A percentile compares a stretch with the other conserved stretches of the same genome.
These are phyloP conservation scores for Telmatochromis sp. DNA, from an alignment of 2,113 vertebrate species.

Conservation along the genomic window DNA sequence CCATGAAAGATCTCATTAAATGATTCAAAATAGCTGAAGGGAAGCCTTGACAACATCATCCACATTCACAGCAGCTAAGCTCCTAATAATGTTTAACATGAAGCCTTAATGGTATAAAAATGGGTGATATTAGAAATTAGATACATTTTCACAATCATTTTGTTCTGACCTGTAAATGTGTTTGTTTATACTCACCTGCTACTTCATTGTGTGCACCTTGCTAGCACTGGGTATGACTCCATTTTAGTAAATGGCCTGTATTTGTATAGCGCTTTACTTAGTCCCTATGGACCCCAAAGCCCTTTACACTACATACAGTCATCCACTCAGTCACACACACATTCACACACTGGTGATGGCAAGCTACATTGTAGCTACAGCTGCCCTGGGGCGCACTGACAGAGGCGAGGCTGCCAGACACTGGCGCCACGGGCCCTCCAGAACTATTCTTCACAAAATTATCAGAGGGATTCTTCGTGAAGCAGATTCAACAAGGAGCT, in stretches of 20 bases:
- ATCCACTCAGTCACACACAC: neutral
- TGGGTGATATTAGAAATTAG: neutral
- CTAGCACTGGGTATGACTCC: neutral
- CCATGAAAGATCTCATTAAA: neutral
- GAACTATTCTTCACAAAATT: neutral
- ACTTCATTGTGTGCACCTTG: neutral
- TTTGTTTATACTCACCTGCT: neutral
- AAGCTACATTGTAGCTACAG: neutral
- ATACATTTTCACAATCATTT: neutral
- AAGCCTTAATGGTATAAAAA: neutral
- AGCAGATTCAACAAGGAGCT: neutral
- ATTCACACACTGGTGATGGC: neutral
- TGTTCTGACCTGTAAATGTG: neutral
- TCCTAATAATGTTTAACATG: neutral
- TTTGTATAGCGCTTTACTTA: neutral
- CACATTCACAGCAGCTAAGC: neutral
- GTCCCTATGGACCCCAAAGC: neutral
- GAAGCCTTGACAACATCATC: neutral
- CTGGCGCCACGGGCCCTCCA: neutral
- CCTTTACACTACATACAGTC: neutral
- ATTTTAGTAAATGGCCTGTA: neutral
- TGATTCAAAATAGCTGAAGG: neutral
- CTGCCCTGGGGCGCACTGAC: neutral
- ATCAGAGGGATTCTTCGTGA: neutral
- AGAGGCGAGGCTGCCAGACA: neutral